Evolutionary conservation across 2,888 invertebrate species (phyloP).

Genomic region (Germaria angustata): DNA sequence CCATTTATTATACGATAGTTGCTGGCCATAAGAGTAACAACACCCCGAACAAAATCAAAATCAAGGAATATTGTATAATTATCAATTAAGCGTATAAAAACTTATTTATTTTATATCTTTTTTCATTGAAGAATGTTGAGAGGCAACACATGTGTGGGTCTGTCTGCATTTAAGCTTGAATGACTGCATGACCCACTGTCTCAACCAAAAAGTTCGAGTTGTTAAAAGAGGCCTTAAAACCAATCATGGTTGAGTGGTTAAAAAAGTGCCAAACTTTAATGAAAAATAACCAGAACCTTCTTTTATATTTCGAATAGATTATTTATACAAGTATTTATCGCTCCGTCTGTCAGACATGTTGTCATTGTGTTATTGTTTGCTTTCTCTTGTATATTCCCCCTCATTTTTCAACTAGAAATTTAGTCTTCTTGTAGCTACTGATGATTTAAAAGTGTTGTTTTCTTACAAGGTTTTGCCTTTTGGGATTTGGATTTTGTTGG

Average conservation of each 20-base stretch:
- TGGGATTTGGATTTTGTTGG: slow-evolving; percentile 66
- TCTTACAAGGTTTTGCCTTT: slow-evolving; percentile 48
- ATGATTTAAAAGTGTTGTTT: slow-evolving; percentile 56
- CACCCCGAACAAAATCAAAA: background rate
- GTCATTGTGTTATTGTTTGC: background rate
- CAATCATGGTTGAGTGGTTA: slow-evolving; percentile 57
- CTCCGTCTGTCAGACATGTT: background rate
- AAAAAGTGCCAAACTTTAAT: slow-evolving; percentile 36
- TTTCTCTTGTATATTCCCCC: background rate
- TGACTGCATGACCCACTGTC: background rate
- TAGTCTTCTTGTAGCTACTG: slow-evolving; percentile 42
- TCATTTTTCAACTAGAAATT: background rate
- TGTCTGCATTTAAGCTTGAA: background rate
- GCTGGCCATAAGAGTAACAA: background rate
- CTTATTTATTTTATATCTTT: slow-evolving; percentile 30
- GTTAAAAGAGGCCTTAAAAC: slow-evolving; percentile 40
- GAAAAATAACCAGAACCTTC: slow-evolving; percentile 2
- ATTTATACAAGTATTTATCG: background rate
- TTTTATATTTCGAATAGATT: slow-evolving; percentile 27
- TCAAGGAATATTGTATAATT: slow-evolving; percentile 62
- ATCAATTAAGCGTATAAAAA: slow-evolving; percentile 69
- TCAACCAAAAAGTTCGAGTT: background rate
- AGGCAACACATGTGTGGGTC: background rate
- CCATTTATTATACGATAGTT: background rate
- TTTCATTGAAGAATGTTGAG: background rate